These are phyloP conservation scores for Karalla daura DNA, from an alignment of 2,797 vertebrate species.

Conservation along the genomic window DNA sequence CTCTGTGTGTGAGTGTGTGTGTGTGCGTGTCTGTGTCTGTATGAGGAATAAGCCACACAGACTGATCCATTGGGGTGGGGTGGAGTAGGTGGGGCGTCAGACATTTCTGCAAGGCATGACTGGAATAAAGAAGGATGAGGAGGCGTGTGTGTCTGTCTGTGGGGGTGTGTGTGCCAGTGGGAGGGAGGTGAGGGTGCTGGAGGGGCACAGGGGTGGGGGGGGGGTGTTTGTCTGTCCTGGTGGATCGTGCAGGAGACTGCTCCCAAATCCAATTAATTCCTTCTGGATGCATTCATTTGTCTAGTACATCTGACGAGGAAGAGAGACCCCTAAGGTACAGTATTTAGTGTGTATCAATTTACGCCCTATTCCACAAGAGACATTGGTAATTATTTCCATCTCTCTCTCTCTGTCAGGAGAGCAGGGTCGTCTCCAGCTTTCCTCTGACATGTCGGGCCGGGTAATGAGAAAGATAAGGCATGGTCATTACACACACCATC, in stretches of 20 bases:
- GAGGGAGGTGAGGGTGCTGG: slow-evolving; percentile 31
- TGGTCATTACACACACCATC: slow-evolving; percentile 70
- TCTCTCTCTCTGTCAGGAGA: slow-evolving; percentile 68
- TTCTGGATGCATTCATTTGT: slow-evolving; percentile 84
- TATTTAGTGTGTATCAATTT: slow-evolving; percentile 83
- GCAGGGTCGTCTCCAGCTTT: slow-evolving; percentile 54
- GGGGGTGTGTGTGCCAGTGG: slow-evolving; percentile 38
- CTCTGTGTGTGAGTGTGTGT: background rate
- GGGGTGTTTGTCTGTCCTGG: slow-evolving; percentile 74
- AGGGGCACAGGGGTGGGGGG: too few species aligned
- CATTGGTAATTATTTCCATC: slow-evolving; percentile 81
- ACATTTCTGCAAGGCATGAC: slow-evolving; percentile 81
- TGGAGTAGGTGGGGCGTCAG: slow-evolving; percentile 56
- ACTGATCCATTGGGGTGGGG: slow-evolving; percentile 63
- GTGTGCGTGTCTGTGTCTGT: background rate
- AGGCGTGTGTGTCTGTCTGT: slow-evolving; percentile 43
- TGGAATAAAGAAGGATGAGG: slow-evolving; percentile 75
- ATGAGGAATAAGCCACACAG: slow-evolving; percentile 62
- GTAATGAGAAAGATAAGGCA: slow-evolving; percentile 76
- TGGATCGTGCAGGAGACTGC: slow-evolving; percentile 78
- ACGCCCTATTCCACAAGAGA: slow-evolving; percentile 78
- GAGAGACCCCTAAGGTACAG: slow-evolving; percentile 72
- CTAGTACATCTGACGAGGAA: slow-evolving; percentile 69
- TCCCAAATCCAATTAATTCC: slow-evolving; percentile 86
- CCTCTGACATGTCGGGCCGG: slow-evolving; percentile 66